Evolutionary conservation across 2,888 invertebrate species (phyloP).

Genomic region (Agrotis segetum): DNA sequence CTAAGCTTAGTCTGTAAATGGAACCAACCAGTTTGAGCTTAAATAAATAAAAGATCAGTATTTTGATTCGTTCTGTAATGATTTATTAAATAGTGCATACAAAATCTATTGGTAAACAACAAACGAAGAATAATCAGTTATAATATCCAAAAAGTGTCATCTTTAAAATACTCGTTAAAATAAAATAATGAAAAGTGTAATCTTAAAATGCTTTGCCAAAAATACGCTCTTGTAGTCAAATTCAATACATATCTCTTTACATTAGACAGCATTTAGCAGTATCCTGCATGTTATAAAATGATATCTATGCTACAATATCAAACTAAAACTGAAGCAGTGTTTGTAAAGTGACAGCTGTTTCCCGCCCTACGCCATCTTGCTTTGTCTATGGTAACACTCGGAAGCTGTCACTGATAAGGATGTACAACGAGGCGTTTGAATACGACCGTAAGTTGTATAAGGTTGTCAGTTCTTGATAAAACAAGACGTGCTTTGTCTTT

Average conservation of each 20-base stretch:
- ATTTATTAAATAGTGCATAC: not conserved
- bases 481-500: not conserved
- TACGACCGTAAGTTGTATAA: constrained; percentile 83
- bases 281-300: constrained; percentile 1
- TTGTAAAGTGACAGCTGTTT: constrained; percentile 68
- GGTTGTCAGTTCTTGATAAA: constrained; percentile 21
- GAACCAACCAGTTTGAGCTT: not conserved
- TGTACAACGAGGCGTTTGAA: constrained; percentile 90
- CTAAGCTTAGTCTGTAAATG: not conserved
- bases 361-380: constrained; percentile 75
- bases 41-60: not conserved
- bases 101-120: not conserved
- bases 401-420: constrained; percentile 73
- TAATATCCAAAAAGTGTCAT: too few species aligned
- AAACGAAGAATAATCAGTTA: too few species aligned
- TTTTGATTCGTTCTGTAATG: too few species aligned
- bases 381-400: constrained; percentile 67
- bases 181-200: not conserved
- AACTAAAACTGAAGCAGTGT: constrained; percentile 43
- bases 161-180: too few species aligned
- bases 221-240: not conserved
- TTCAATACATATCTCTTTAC: not conserved
- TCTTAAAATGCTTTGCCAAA: not conserved
- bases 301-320: constrained; percentile 5
- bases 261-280: not conserved